These are phyloP conservation scores for Ciona savignyi DNA, from an alignment of 23 tunicate genomes.

Conservation along the genomic window DNA sequence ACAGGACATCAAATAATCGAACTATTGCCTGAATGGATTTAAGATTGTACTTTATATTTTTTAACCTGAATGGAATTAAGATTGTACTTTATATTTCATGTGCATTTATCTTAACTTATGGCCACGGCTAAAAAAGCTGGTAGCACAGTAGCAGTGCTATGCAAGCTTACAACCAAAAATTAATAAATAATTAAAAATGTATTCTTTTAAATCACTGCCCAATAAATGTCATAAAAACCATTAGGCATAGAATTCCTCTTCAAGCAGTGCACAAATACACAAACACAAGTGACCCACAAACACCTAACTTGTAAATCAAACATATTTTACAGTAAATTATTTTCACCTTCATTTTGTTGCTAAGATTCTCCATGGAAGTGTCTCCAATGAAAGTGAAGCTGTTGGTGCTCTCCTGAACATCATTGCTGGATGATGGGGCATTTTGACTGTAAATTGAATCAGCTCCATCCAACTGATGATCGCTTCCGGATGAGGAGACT, in stretches of 20 bases:
- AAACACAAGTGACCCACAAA: neutral
- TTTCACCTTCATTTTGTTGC: constrained; percentile 65
- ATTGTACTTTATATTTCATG: no score
- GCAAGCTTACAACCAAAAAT: no score
- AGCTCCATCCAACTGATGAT: constrained; percentile 5
- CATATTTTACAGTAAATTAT: no score
- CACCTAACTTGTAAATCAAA: no score
- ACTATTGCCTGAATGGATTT: constrained; percentile 52
- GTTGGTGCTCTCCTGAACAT: constrained; percentile 45
- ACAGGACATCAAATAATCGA: constrained; percentile 73
- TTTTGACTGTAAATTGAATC: constrained; percentile 17
- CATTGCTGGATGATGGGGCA: neutral
- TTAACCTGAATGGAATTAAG: no score
- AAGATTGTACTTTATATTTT: no score
- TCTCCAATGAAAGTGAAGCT: constrained; percentile 89
- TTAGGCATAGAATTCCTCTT: neutral
- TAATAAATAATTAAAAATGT: no score
- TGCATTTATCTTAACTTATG: no score
- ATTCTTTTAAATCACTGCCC: no score
- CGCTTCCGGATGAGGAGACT: constrained; percentile 41
- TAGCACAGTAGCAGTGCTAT: no score
- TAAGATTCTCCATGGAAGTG: constrained; percentile 60
- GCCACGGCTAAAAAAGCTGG: no score
- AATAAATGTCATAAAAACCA: neutral
- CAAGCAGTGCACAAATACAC: neutral